phyloP scores from a whole-genome alignment of 2,113 vertebrate genomes.

The Rhinoptilus africanus region DNA sequence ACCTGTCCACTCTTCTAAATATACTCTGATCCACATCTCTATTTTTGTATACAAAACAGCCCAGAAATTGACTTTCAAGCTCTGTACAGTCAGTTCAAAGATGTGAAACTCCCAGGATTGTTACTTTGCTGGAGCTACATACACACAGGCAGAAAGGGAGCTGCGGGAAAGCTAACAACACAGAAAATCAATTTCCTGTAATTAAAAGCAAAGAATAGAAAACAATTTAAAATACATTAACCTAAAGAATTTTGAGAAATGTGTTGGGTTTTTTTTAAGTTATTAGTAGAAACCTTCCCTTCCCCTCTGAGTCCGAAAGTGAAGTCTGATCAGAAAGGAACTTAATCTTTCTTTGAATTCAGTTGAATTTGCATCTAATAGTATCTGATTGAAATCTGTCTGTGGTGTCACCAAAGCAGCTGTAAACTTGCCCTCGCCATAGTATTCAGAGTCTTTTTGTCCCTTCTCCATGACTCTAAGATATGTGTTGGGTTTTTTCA shows the following conservation, averaged over 20 bases:
- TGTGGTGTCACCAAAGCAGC: not conserved
- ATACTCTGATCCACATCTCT: not conserved
- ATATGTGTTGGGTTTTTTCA: not conserved
- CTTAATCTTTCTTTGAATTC: not conserved
- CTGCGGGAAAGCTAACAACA: not conserved
- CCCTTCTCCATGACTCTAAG: not conserved
- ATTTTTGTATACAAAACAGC: not conserved
- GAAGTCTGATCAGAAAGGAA: not conserved
- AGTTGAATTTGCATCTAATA: not conserved
- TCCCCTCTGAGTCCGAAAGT: not conserved
- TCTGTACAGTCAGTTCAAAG: not conserved
- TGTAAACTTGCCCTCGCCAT: not conserved
- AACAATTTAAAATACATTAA: not conserved
- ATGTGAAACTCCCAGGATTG: not conserved
- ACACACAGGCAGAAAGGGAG: not conserved
- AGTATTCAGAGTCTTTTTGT: not conserved
- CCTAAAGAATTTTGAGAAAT: not conserved
- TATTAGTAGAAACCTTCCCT: not conserved
- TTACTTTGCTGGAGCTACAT: not conserved
- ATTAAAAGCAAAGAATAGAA: not conserved
- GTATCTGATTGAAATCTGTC: not conserved
- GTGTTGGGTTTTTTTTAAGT: not conserved
- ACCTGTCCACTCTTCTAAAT: constrained; percentile 36
- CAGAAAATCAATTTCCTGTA: not conserved
- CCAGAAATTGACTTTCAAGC: constrained; percentile 17